These are phyloP conservation scores for Phataginus tetradactyla DNA, from an alignment of 2,797 vertebrate species.

Conservation along the genomic window DNA sequence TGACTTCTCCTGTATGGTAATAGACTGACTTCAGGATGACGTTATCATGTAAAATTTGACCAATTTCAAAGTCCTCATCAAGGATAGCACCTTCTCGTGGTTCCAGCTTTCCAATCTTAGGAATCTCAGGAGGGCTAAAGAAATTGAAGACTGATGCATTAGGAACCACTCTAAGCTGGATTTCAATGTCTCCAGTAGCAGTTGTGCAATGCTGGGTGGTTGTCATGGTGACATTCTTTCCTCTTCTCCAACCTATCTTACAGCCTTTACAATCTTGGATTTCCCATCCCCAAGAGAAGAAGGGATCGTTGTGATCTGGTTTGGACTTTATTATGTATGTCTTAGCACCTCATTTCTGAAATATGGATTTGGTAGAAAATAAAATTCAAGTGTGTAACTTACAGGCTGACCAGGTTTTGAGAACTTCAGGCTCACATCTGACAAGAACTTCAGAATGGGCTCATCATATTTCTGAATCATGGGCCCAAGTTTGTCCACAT, in stretches of 20 bases:
- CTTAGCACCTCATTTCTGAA: constrained; percentile 74
- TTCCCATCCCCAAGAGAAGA: constrained; percentile 70
- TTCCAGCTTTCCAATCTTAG: constrained; percentile 66
- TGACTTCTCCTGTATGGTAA: constrained; percentile 73
- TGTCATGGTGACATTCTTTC: constrained; percentile 67
- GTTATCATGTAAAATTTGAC: constrained; percentile 73
- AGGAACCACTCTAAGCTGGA: constrained; percentile 65
- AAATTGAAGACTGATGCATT: constrained; percentile 72
- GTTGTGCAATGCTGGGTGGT: constrained; percentile 17
- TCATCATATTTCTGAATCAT: constrained; percentile 75
- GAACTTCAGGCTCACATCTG: constrained; percentile 71
- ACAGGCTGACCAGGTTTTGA: constrained; percentile 68
- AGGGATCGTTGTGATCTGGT: constrained; percentile 66
- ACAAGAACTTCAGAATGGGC: constrained; percentile 73
- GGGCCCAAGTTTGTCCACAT: constrained; percentile 68
- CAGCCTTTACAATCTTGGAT: constrained; percentile 74
- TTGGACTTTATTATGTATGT: constrained; percentile 72
- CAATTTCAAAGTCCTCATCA: constrained; percentile 74
- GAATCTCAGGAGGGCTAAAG: constrained; percentile 72
- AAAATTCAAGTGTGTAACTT: constrained; percentile 72
- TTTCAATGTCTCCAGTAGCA: constrained; percentile 60
- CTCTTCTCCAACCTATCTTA: constrained; percentile 72
- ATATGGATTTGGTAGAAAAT: constrained; percentile 71
- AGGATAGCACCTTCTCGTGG: constrained; percentile 71
- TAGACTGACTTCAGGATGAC: constrained; percentile 69